Conservation (phyloP, 2,797 vertebrate genomes). For the Dallia pectoralis region DNA sequence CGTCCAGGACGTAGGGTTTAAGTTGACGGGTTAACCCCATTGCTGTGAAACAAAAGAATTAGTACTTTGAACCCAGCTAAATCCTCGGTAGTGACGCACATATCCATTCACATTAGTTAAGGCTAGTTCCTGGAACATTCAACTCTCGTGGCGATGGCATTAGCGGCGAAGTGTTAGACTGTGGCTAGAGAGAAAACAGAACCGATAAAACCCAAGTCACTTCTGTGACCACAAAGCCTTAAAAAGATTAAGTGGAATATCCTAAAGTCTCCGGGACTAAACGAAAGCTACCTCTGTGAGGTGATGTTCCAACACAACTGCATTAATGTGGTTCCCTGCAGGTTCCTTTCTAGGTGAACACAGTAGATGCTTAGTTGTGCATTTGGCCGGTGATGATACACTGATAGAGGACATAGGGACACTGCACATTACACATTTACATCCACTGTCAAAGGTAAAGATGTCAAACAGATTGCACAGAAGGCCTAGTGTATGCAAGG, state of each 20-base stretch:
- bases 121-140: no score
- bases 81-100: background rate
- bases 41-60: constrained; percentile 2
- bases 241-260: background rate
- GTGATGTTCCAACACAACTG: no score
- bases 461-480: no score
- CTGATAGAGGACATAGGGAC: no score
- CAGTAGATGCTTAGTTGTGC: no score
- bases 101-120: background rate
- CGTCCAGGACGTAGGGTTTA: background rate
- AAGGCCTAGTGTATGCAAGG: no score
- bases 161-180: background rate
- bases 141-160: background rate
- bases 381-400: no score
- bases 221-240: background rate
- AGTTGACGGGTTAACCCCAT: background rate
- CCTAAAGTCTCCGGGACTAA: background rate
- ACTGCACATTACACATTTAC: no score
- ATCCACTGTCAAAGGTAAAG: no score
- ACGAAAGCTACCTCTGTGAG: background rate
- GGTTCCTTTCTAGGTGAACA: no score
- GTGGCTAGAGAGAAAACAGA: no score
- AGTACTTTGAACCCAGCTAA: background rate
- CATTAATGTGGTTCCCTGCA: no score
- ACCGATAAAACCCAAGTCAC: background rate